Evolutionary conservation across 2,113 vertebrate species (phyloP).

Genomic region (Abramis brama): DNA sequence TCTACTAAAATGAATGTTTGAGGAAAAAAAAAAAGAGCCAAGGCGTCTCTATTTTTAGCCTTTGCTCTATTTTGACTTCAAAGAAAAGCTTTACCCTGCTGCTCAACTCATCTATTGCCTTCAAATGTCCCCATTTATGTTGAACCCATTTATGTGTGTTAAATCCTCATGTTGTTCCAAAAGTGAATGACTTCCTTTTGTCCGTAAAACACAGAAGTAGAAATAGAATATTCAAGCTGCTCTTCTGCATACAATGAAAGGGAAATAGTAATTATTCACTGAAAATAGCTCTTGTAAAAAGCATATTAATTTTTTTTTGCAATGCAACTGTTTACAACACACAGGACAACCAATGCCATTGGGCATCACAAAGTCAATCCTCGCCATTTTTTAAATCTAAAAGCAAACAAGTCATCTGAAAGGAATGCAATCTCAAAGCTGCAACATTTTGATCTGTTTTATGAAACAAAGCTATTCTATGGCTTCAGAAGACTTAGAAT

Average conservation of each 20-base stretch:
- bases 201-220: neutral
- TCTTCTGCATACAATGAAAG: neutral
- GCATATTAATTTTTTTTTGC: neutral
- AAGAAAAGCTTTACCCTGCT: slow-evolving; percentile 13
- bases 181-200: neutral
- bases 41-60: slow-evolving; percentile 26
- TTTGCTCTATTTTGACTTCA: slow-evolving; percentile 46
- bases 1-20: slow-evolving; percentile 13
- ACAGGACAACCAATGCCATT: neutral
- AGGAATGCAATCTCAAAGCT: neutral
- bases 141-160: neutral
- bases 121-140: neutral
- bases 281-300: neutral
- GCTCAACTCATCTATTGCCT: slow-evolving; percentile 11
- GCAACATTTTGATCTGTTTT: neutral
- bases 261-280: neutral
- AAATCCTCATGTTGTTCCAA: neutral
- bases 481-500: neutral
- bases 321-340: neutral
- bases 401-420: neutral
- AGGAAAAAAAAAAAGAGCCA: neutral
- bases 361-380: neutral
- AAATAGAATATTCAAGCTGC: neutral
- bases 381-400: neutral
- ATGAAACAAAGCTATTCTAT: neutral